phyloP scores from a whole-genome alignment of 2,113 vertebrate species.

The Copsychus sechellarum region DNA sequence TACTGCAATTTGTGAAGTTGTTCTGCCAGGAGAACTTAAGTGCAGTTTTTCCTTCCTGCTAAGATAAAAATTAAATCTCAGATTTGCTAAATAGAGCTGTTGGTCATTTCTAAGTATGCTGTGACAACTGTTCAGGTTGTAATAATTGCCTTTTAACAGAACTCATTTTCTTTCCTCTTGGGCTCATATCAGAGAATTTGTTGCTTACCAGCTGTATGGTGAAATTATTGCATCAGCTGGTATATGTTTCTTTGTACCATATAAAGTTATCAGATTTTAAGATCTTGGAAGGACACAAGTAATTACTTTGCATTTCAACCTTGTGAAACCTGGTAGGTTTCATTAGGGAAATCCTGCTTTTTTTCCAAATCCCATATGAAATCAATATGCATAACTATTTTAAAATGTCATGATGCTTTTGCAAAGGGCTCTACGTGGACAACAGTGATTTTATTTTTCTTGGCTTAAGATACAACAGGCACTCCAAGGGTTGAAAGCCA shows the following conservation, averaged over 20 bases:
- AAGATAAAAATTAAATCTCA: neutral
- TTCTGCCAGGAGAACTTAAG: neutral
- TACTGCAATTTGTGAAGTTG: neutral
- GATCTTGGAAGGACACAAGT: constrained; percentile 34
- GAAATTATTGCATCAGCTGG: constrained; percentile 1
- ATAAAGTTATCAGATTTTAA: constrained; percentile 31
- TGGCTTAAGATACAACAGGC: constrained; percentile 35
- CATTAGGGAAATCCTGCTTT: neutral
- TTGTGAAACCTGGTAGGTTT: constrained; percentile 15
- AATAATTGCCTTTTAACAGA: constrained; percentile 9
- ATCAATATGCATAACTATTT: neutral
- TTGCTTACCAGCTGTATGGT: neutral
- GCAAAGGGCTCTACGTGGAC: neutral
- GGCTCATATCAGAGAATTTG: neutral
- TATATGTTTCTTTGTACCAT: constrained; percentile 2
- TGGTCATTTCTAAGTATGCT: neutral
- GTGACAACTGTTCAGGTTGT: neutral
- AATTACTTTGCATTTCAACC: constrained; percentile 43
- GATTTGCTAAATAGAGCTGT: neutral
- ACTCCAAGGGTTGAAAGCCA: constrained; percentile 50
- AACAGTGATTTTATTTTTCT: constrained; percentile 47
- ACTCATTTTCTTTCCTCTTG: neutral
- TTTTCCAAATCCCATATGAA: constrained; percentile 17
- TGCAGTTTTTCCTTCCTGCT: neutral
- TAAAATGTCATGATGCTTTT: constrained; percentile 29